Evolutionary conservation across 2,113 vertebrate genomes (phyloP).

Genomic region (Motacilla alba): DNA sequence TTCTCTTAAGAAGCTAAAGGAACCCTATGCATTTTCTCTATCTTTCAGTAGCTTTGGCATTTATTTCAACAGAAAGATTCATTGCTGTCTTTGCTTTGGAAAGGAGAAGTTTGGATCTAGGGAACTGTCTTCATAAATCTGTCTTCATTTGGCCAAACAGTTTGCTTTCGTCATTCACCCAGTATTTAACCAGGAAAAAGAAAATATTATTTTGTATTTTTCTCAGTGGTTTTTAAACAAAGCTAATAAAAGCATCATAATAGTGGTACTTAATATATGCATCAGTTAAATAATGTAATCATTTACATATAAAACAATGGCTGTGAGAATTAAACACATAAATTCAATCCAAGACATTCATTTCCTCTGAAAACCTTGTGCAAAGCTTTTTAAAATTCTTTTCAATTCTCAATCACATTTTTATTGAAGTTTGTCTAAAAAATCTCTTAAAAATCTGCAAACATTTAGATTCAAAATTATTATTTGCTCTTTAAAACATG

Average conservation of each 20-base stretch:
- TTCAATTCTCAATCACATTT: background rate
- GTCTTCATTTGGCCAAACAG: background rate
- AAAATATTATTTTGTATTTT: background rate
- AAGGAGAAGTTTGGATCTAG: background rate
- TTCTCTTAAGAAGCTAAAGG: background rate
- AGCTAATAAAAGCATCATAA: conserved; percentile 20
- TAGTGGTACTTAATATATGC: conserved; percentile 24
- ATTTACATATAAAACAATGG: conserved; percentile 27
- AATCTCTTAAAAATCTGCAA: background rate
- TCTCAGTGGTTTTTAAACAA: conserved; percentile 12
- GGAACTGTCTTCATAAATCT: background rate
- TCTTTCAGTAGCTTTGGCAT: background rate
- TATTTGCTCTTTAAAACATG: background rate
- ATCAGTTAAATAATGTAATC: background rate
- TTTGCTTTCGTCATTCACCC: background rate
- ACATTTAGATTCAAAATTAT: background rate
- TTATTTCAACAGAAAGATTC: background rate
- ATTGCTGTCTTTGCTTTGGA: conserved; percentile 13
- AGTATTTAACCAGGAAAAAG: background rate
- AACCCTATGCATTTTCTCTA: background rate
- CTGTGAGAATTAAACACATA: conserved; percentile 26
- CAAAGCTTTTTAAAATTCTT: conserved; percentile 17
- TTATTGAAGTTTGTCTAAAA: background rate
- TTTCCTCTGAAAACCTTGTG: conserved; percentile 10
- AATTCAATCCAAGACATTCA: conserved; percentile 18